phyloP scores from a whole-genome alignment of 2,888 invertebrate genomes.

The Sepioteuthis lessoniana region DNA sequence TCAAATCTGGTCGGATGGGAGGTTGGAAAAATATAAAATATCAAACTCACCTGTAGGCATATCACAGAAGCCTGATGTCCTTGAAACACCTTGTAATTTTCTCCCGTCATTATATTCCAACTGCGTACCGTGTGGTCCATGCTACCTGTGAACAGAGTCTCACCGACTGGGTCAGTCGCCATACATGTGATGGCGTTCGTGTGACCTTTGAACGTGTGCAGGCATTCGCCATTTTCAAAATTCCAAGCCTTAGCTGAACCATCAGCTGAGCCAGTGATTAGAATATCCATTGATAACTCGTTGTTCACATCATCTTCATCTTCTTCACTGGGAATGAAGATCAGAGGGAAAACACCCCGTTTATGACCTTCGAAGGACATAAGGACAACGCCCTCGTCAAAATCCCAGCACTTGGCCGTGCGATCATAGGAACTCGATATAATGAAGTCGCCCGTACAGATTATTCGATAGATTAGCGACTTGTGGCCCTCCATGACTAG shows the following conservation, averaged over 20 bases:
- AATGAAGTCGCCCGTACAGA: slow-evolving; percentile 76
- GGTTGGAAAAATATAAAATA: too few species aligned
- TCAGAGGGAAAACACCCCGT: slow-evolving; percentile 77
- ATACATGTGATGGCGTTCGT: slow-evolving; percentile 76
- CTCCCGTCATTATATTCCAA: slow-evolving; percentile 76
- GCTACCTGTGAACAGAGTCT: slow-evolving; percentile 76
- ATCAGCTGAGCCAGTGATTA: slow-evolving; percentile 75
- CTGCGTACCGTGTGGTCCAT: slow-evolving; percentile 76
- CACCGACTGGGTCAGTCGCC: slow-evolving; percentile 75
- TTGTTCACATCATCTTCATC: slow-evolving; percentile 58
- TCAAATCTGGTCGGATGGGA: too few species aligned
- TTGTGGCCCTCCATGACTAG: slow-evolving; percentile 75
- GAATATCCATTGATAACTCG: slow-evolving; percentile 71
- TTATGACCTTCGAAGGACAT: slow-evolving; percentile 76
- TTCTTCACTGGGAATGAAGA: slow-evolving; percentile 76
- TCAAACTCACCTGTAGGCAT: slow-evolving; percentile 75
- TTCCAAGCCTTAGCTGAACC: slow-evolving; percentile 75
- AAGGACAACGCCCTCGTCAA: slow-evolving; percentile 75
- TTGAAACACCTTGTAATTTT: slow-evolving; percentile 73
- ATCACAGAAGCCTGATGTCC: slow-evolving; percentile 76
- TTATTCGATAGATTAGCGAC: slow-evolving; percentile 76
- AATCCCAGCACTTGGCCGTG: slow-evolving; percentile 76
- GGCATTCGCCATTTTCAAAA: slow-evolving; percentile 74
- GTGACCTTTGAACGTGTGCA: slow-evolving; percentile 75
- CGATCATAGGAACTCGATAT: slow-evolving; percentile 75